Base-by-base conservation (phyloP, 2,113 vertebrate genomes). In the Pseudopipra pipra region DNA sequence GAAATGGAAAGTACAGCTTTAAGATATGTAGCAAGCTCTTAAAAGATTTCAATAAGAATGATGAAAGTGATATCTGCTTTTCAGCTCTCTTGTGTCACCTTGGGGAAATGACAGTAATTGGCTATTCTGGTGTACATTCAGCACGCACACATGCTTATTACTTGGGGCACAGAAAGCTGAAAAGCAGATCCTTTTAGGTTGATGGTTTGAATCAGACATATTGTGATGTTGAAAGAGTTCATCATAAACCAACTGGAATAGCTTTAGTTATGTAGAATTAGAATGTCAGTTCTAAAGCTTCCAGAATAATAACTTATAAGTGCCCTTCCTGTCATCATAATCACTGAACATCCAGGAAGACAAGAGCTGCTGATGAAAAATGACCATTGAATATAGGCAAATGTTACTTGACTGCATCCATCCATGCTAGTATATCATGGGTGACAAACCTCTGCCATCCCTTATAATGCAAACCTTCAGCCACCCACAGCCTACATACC, bases 171-270 rank as follows among this genome's bases (percentile, higher is more conserved):
- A 67, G 86, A 79, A 44, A 68, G 70, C 76, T 95, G 89, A 78
- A 90, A 90, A 92, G 80, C 5, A 2, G 33, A 20, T 89, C 44
- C 35, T 92, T 92, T 92, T 56, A 74, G 68, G 61, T 28, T 82
- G 86, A 14, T 87, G 37, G 47, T 78, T 94, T 92, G 61, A 96
- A 93, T 96, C 76, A 92, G 80, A 74, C 33, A 39, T 68, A 92
- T 47, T 94, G 83, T 94, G 59, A 54, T 74, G 55, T 73, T 93
- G 83, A 88, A 90, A 86, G 90, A 80, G 63, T 83, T 95, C 59
- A 93, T 95, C 82, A 89, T 63, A 84, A 66, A 93, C 13, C 58
- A 78, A 88, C 46, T 86, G 83, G 51, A 70, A 92, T 86, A 83
- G 68, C 79, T 85, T 91, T 51, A 81, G 74, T 79, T 96, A 52